Percentiles rank a stretch among this genome's conserved stretches.
Conservation (phyloP, 2,888 invertebrate species). For the Tenodera sinensis region DNA sequence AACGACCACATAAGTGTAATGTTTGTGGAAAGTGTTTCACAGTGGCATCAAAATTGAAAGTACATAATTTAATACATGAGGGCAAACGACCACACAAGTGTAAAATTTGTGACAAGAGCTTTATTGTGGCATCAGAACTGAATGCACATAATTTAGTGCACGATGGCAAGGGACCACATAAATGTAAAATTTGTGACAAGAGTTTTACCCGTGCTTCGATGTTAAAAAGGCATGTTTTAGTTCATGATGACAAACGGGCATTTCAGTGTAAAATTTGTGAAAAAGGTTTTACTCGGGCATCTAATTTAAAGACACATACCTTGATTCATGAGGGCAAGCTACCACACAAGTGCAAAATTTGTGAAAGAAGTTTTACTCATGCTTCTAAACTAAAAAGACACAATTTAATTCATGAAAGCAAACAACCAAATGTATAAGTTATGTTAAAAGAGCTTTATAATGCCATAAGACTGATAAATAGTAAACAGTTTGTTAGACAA, state of each 20-base stretch:
- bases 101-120: neutral
- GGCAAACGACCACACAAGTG: neutral
- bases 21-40: neutral
- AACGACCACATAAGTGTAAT: neutral
- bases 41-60: neutral
- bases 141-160: neutral
- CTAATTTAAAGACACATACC: neutral
- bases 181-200: neutral
- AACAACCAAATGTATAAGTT: neutral
- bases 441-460: no score
- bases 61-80: neutral
- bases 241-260: neutral
- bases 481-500: no score
- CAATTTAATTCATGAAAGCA: neutral
- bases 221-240: neutral
- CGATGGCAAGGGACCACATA: neutral
- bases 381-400: neutral
- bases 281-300: neutral
- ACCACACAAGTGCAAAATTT: neutral
- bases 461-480: no score
- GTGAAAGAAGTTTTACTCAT: neutral
- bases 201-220: neutral
- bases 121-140: neutral
- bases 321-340: neutral
- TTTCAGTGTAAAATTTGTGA: neutral